phyloP scores from a whole-genome alignment of 2,797 vertebrate genomes.

The Parauchenoglanis punctatus region DNA sequence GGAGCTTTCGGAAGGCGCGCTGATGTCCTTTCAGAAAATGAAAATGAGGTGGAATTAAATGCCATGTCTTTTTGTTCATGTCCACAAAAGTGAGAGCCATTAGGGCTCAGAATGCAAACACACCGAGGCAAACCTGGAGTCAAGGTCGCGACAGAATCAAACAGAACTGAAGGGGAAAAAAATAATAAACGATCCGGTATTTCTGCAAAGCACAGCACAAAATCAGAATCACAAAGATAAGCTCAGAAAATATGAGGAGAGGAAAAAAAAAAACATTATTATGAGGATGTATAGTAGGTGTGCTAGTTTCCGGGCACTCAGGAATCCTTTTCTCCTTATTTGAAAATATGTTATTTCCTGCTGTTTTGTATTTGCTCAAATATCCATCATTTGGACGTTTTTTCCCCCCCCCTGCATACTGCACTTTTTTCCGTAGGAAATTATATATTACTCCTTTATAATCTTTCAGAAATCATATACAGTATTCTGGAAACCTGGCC shows the following conservation, averaged over 20 bases:
- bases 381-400: not conserved
- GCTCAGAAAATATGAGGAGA: not conserved
- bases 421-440: not conserved
- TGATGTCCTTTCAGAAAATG: conserved; percentile 4
- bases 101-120: not conserved
- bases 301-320: not conserved
- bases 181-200: not conserved
- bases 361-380: not conserved
- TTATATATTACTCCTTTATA: not conserved
- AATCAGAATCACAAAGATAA: not conserved
- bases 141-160: not conserved
- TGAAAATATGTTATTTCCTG: not conserved
- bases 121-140: not conserved
- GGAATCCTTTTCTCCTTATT: not conserved
- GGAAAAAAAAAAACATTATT: not conserved
- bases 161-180: not conserved
- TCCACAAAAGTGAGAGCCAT: not conserved
- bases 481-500: not conserved
- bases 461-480: not conserved
- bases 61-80: not conserved
- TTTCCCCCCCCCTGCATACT: not conserved
- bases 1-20: not conserved
- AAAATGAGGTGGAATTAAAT: conserved; percentile 5
- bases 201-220: not conserved
- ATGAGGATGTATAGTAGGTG: not conserved